A percentile compares a stretch with the other conserved stretches of the same genome.
phyloP scores from a whole-genome alignment of 2,797 vertebrate genomes.

The Carapus acus region DNA sequence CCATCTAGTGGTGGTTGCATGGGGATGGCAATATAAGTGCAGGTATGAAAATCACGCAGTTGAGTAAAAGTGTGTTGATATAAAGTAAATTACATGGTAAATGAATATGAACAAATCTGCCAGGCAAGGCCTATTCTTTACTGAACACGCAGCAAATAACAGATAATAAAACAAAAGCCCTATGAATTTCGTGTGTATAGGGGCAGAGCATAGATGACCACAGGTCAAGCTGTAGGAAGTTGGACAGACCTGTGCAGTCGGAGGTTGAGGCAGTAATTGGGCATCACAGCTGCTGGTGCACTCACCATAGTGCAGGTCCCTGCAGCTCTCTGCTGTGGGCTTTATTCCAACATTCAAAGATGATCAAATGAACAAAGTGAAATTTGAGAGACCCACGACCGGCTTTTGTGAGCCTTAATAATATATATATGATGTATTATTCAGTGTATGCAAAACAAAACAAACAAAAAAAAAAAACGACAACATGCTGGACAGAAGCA shows the following conservation, averaged over 20 bases:
- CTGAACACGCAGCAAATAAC: not conserved
- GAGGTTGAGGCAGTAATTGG: conserved; percentile 20
- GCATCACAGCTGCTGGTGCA: conserved; percentile 43
- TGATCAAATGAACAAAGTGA: conserved; percentile 1
- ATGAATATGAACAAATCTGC: not conserved
- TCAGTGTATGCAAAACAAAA: not conserved
- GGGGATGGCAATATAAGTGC: not conserved
- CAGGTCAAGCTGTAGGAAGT: not conserved
- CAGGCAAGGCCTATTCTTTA: not conserved
- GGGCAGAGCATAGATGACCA: not conserved
- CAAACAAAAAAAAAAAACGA: too few species aligned
- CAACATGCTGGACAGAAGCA: too few species aligned
- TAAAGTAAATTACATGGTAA: too few species aligned
- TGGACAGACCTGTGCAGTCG: conserved; percentile 42
- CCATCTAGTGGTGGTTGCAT: conserved; percentile 72
- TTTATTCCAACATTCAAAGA: conserved; percentile 35
- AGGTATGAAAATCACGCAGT: not conserved
- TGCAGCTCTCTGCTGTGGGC: conserved; percentile 43
- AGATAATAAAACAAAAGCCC: not conserved
- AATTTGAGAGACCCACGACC: conserved; percentile 28
- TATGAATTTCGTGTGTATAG: conserved; percentile 1
- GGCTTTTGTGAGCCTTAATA: conserved; percentile 23
- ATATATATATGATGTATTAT: conserved; percentile 13
- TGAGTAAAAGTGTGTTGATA: conserved; percentile 2
- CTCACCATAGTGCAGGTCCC: conserved; percentile 46